Percentiles rank a stretch among this genome's conserved stretches.
These are phyloP conservation scores for Podabrus alpinus DNA, from an alignment of 2,888 invertebrate genomes.

Conservation along the genomic window DNA sequence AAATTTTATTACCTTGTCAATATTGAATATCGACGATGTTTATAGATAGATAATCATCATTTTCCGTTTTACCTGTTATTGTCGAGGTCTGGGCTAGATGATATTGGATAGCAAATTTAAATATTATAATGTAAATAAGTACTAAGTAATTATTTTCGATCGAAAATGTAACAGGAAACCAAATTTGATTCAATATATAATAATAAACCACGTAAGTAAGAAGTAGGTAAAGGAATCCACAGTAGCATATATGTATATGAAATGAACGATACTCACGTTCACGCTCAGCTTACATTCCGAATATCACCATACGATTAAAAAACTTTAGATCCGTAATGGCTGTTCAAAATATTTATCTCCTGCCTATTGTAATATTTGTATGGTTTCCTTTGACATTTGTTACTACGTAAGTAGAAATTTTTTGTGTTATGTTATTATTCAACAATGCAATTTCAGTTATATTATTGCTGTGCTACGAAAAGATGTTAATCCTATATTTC, in stretches of 20 bases:
- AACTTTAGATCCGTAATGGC: background rate
- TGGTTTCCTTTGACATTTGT: conserved; percentile 47
- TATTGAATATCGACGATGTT: background rate
- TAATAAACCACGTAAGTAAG: background rate
- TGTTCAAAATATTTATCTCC: conserved; percentile 29
- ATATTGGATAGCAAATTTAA: background rate
- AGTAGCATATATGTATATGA: background rate
- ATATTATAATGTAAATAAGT: background rate
- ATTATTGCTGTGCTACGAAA: conserved; percentile 65
- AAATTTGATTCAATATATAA: background rate
- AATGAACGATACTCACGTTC: background rate
- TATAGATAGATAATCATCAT: no score
- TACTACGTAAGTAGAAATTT: conserved; percentile 44
- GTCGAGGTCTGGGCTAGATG: no score
- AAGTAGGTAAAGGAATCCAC: background rate
- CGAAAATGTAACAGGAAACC: background rate
- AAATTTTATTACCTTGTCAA: background rate
- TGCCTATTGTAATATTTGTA: conserved; percentile 44
- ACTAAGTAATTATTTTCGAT: background rate
- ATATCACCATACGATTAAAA: background rate
- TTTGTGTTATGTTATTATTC: background rate
- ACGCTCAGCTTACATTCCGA: background rate
- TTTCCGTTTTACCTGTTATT: no score
- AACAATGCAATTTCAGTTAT: conserved; percentile 58
- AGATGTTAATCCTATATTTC: conserved; percentile 70